Evolutionary conservation across 2,888 invertebrate genomes (phyloP).

Genomic region (Tipula vernalis): DNA sequence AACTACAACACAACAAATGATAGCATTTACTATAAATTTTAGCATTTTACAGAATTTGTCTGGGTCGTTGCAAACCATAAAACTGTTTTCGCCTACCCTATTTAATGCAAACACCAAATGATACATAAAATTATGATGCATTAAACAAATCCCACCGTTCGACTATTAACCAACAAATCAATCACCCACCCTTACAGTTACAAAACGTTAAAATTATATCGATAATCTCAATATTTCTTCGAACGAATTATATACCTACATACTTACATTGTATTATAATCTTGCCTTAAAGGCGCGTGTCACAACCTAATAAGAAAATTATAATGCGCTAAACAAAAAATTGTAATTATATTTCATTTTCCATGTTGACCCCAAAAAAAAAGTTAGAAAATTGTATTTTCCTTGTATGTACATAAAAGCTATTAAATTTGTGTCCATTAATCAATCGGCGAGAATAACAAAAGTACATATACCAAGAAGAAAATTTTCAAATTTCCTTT

Average conservation of each 20-base stretch:
- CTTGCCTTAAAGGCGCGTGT: neutral
- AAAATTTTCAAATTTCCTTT: neutral
- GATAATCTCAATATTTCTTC: neutral
- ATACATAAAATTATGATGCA: neutral
- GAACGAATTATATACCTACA: neutral
- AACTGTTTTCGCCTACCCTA: neutral
- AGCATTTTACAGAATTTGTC: no score
- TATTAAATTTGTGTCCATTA: neutral
- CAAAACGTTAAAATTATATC: neutral
- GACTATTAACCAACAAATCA: neutral
- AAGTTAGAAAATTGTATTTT: neutral
- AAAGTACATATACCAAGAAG: neutral
- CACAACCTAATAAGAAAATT: neutral
- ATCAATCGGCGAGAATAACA: neutral
- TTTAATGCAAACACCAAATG: neutral
- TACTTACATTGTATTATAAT: neutral
- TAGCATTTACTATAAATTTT: no score
- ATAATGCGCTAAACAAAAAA: neutral
- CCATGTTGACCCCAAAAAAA: neutral
- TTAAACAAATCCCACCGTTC: neutral
- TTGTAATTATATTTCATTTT: neutral
- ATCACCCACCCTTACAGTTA: neutral
- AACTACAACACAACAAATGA: no score
- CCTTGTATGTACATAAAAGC: neutral
- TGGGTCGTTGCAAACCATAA: no score